A percentile compares a stretch with the other conserved stretches of the same genome.
Conservation (phyloP, 2,888 invertebrate genomes). For the Drosophila cognata region DNA sequence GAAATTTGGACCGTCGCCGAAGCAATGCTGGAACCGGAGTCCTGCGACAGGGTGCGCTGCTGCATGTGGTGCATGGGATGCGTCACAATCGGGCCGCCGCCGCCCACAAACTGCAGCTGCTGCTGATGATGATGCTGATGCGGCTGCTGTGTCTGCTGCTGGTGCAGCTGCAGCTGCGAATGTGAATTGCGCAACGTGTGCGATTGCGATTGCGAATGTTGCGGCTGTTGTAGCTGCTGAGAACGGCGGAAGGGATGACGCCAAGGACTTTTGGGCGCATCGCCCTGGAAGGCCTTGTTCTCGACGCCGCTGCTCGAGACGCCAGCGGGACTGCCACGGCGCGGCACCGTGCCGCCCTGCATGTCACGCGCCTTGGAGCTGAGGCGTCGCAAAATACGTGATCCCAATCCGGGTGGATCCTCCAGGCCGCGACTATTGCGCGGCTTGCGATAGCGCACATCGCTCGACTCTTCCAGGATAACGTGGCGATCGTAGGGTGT, state of each 20-base stretch:
- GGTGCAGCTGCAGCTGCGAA: conserved; percentile 43
- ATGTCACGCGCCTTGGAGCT: conserved; percentile 89
- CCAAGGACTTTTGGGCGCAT: conserved; percentile 91
- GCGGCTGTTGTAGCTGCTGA: conserved; percentile 70
- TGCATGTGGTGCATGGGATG: conserved; percentile 84
- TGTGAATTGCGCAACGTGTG: conserved; percentile 65
- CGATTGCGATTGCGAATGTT: conserved; percentile 56
- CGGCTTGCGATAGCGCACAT: conserved; percentile 87
- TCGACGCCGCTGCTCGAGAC: conserved; percentile 87
- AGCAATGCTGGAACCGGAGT: conserved; percentile 87
- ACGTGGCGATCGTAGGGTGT: conserved; percentile 97
- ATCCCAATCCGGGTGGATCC: conserved; percentile 87
- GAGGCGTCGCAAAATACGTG: conserved; percentile 90
- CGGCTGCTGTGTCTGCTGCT: conserved; percentile 34
- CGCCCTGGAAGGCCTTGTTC: conserved; percentile 89
- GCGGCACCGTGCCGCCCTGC: conserved; percentile 49
- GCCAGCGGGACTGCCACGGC: conserved; percentile 81
- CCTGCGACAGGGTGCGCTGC: conserved; percentile 87
- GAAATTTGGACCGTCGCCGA: conserved; percentile 86
- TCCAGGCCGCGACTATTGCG: conserved; percentile 87
- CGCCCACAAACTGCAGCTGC: conserved; percentile 68
- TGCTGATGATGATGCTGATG: conserved; percentile 70
- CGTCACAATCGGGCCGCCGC: conserved; percentile 62
- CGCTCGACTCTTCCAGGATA: conserved; percentile 94
- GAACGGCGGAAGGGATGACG: conserved; percentile 87